A percentile compares a stretch with the other conserved stretches of the same genome.
phyloP scores from a whole-genome alignment of 2,888 invertebrate genomes.

The Drosophila kambysellisi region DNA sequence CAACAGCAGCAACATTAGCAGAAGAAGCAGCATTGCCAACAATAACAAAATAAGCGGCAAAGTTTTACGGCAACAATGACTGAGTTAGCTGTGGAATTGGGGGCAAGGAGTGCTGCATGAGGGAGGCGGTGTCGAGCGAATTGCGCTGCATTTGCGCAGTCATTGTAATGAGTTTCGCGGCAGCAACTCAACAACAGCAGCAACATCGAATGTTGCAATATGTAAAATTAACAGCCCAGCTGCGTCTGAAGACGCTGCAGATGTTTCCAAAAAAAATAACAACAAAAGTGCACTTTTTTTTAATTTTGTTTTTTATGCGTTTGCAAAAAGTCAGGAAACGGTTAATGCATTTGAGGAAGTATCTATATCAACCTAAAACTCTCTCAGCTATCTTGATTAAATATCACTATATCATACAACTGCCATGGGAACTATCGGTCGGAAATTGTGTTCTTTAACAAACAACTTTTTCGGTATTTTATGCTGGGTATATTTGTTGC shows the following conservation, averaged over 20 bases:
- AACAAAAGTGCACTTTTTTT: slow-evolving; percentile 4
- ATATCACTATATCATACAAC: background rate
- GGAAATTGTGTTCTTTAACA: background rate
- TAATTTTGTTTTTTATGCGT: background rate
- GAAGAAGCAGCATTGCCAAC: slow-evolving; percentile 7
- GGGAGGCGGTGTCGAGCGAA: slow-evolving; percentile 16
- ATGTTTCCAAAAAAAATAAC: slow-evolving; percentile 6
- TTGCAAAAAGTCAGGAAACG: background rate
- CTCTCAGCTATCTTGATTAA: background rate
- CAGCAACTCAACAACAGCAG: slow-evolving; percentile 24
- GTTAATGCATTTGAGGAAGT: background rate
- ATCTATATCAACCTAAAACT: background rate
- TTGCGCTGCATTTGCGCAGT: slow-evolving; percentile 74
- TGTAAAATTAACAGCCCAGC: slow-evolving; percentile 65
- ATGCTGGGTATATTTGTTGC: background rate
- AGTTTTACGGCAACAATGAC: slow-evolving; percentile 57
- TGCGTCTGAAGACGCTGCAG: slow-evolving; percentile 36
- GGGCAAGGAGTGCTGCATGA: background rate
- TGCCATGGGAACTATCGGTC: background rate
- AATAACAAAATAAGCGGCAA: slow-evolving; percentile 37
- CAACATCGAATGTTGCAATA: slow-evolving; percentile 68
- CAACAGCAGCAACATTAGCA: slow-evolving; percentile 22
- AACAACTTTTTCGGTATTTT: background rate
- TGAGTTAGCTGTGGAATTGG: slow-evolving; percentile 10
- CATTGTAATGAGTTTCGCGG: slow-evolving; percentile 71